Conservation (phyloP, 2,797 vertebrate genomes). For the Presbytis comata region DNA sequence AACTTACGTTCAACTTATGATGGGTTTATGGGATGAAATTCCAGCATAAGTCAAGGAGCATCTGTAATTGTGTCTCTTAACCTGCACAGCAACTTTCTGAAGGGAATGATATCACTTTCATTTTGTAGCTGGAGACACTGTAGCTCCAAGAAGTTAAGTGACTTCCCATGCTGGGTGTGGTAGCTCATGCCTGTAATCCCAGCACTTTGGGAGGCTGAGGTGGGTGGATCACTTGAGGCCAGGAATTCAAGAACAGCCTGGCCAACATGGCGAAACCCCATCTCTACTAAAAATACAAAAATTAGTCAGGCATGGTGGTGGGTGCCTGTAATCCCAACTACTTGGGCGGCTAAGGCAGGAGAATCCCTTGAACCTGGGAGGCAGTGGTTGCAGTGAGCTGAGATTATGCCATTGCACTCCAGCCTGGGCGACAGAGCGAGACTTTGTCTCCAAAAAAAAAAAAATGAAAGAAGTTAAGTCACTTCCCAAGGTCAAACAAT, state of each 20-base stretch:
- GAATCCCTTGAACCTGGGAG: not conserved
- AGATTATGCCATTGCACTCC: not conserved
- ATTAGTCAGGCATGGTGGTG: not conserved
- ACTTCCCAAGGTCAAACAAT: not conserved
- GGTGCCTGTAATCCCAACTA: not conserved
- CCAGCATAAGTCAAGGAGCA: not conserved
- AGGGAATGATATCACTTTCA: not conserved
- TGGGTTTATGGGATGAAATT: not conserved
- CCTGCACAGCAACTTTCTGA: slow-evolving; percentile 1
- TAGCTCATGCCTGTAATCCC: not conserved
- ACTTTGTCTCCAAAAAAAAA: not conserved
- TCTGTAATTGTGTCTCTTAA: not conserved
- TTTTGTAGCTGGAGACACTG: slow-evolving; percentile 39
- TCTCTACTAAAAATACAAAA: not conserved
- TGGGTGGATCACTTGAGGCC: not conserved
- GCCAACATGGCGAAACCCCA: not conserved
- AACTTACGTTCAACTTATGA: not conserved
- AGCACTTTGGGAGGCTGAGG: not conserved
- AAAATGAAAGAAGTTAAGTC: not conserved
- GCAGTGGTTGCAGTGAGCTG: not conserved
- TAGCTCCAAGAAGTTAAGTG: not conserved
- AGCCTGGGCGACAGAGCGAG: not conserved
- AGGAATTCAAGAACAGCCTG: not conserved
- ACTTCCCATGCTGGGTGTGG: not conserved
- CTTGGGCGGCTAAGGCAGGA: not conserved